These are phyloP conservation scores for Pseudochaenichthys georgianus DNA, from an alignment of 2,797 vertebrate species.

Conservation along the genomic window DNA sequence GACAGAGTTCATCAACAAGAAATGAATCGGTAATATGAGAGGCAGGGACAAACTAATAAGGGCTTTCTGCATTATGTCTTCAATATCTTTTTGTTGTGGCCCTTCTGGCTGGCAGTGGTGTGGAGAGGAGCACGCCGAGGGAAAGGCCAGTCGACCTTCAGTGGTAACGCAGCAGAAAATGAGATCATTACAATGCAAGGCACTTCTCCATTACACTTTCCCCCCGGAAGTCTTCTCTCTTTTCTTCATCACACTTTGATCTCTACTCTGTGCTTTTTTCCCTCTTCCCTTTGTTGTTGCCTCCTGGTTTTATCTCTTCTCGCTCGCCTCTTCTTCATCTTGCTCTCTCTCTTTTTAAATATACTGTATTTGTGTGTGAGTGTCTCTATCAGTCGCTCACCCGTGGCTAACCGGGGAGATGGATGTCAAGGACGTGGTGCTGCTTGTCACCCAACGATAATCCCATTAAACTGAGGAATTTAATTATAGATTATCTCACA, in stretches of 20 bases:
- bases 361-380: neutral
- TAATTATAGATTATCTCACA: slow-evolving; percentile 79
- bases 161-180: slow-evolving; percentile 54
- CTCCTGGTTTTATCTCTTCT: neutral
- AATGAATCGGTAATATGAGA: neutral
- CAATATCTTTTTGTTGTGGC: slow-evolving; percentile 19
- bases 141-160: slow-evolving; percentile 62
- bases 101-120: slow-evolving; percentile 5
- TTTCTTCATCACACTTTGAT: slow-evolving; percentile 34
- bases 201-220: slow-evolving; percentile 22
- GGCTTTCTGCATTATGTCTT: neutral
- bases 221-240: slow-evolving; percentile 23
- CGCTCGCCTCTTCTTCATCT: neutral
- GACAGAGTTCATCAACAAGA: neutral
- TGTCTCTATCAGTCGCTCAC: slow-evolving; percentile 43
- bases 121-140: slow-evolving; percentile 31
- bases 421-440: slow-evolving; percentile 72
- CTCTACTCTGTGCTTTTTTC: neutral
- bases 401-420: slow-evolving; percentile 48
- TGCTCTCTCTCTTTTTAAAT: neutral
- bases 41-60: neutral
- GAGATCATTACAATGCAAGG: slow-evolving; percentile 63
- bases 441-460: slow-evolving; percentile 74
- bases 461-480: slow-evolving; percentile 78
- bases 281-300: slow-evolving; percentile 28